phyloP scores from a whole-genome alignment of 1,140 invertebrate genomes.

The Diabrotica undecimpunctata region DNA sequence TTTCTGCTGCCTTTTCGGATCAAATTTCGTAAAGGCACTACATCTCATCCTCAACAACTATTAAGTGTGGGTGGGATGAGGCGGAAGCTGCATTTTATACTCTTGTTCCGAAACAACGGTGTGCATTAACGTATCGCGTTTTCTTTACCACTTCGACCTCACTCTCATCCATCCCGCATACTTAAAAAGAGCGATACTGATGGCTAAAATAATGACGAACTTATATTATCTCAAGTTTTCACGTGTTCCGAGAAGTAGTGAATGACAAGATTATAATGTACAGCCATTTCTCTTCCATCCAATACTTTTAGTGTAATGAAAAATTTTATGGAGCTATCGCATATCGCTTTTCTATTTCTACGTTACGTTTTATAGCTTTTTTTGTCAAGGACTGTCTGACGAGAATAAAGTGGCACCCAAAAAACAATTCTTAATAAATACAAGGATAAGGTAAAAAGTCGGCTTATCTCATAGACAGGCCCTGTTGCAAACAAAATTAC shows the following conservation, averaged over 20 bases:
- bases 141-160: not conserved
- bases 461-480: too few relatives aligned
- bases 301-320: slow-evolving; percentile 28
- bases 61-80: not conserved
- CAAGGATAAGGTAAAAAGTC: too few relatives aligned
- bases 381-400: too few relatives aligned
- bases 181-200: slow-evolving; percentile 6
- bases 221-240: slow-evolving; percentile 12
- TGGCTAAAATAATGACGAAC: slow-evolving; percentile 7
- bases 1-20: not conserved
- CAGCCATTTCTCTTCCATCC: slow-evolving; percentile 22
- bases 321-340: slow-evolving; percentile 24
- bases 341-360: slow-evolving; percentile 30
- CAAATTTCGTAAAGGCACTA: not conserved
- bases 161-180: not conserved
- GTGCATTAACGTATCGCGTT: not conserved
- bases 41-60: not conserved
- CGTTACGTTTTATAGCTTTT: slow-evolving; percentile 24
- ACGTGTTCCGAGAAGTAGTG: slow-evolving; percentile 4
- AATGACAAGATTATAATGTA: slow-evolving; percentile 28
- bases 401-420: too few relatives aligned
- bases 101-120: not conserved
- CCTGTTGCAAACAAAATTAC: too few relatives aligned
- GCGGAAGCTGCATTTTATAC: not conserved
- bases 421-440: too few relatives aligned